A percentile compares a stretch with the other conserved stretches of the same genome.
These are phyloP conservation scores for Discoglossus pictus DNA, from an alignment of 2,797 vertebrate genomes.

Conservation along the genomic window DNA sequence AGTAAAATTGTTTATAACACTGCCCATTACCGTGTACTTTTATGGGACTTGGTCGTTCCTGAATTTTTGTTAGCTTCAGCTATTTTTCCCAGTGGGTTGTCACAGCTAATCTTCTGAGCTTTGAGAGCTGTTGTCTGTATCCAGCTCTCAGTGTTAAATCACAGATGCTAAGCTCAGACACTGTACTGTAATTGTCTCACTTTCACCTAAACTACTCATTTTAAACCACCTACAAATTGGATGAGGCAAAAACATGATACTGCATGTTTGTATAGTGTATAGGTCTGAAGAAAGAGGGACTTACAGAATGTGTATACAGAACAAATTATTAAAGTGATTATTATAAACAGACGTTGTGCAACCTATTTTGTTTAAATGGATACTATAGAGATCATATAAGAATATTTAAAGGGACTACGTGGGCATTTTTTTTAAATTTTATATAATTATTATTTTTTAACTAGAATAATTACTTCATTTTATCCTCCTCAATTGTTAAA, in stretches of 20 bases:
- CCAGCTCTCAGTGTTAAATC: conserved; percentile 12
- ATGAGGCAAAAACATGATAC: neutral
- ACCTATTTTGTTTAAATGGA: too few species aligned
- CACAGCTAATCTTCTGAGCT: conserved; percentile 40
- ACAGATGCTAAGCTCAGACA: conserved; percentile 18
- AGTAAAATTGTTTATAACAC: conserved; percentile 39
- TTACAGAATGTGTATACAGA: neutral
- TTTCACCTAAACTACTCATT: conserved; percentile 4
- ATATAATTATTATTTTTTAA: too few species aligned
- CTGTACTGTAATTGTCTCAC: conserved; percentile 21
- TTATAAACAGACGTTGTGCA: too few species aligned
- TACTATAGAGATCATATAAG: too few species aligned
- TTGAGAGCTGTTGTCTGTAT: conserved; percentile 30
- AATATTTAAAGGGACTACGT: too few species aligned
- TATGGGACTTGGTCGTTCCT: conserved; percentile 26
- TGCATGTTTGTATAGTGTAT: neutral
- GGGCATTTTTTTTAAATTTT: too few species aligned
- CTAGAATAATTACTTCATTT: too few species aligned
- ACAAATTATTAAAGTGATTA: too few species aligned
- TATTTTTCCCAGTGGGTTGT: conserved; percentile 46
- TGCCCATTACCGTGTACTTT: conserved; percentile 36
- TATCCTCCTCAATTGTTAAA: too few species aligned
- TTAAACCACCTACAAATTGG: neutral
- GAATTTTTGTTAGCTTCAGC: conserved; percentile 42
- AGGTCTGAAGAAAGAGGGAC: neutral